Conservation (phyloP, 2,888 invertebrate species). For the Bursaphelenchus okinawaensis region DNA sequence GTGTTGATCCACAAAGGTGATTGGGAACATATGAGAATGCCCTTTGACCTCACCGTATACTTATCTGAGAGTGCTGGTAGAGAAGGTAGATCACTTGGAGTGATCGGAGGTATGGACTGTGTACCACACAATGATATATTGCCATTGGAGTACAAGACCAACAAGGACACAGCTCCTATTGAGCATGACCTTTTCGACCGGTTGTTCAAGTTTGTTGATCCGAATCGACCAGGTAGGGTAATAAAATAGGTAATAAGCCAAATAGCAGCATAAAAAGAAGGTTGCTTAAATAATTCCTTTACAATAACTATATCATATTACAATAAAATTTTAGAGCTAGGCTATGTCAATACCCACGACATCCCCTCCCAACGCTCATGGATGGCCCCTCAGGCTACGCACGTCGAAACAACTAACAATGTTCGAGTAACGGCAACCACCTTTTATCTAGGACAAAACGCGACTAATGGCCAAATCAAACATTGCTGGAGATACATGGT, state of each 20-base stretch:
- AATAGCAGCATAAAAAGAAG: too few relatives aligned
- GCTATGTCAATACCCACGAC: slow-evolving; percentile 24
- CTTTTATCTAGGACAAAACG: slow-evolving; percentile 73
- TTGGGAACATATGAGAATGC: slow-evolving; percentile 92
- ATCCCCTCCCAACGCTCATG: slow-evolving; percentile 37
- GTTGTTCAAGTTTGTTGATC: slow-evolving; percentile 37
- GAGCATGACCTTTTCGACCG: slow-evolving; percentile 80
- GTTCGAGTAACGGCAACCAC: slow-evolving; percentile 95
- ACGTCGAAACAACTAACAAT: slow-evolving; percentile 91
- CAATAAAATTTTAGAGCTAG: slow-evolving; percentile 12
- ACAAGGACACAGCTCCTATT: slow-evolving; percentile 67
- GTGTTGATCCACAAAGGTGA: slow-evolving; percentile 93
- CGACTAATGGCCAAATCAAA: slow-evolving; percentile 49
- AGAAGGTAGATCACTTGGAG: slow-evolving; percentile 16
- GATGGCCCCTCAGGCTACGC: slow-evolving; percentile 70
- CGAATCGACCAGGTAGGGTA: slow-evolving; percentile 14
- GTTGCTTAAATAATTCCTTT: too few relatives aligned
- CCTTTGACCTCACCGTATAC: slow-evolving; percentile 49
- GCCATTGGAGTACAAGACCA: slow-evolving; percentile 65
- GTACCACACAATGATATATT: slow-evolving; percentile 85
- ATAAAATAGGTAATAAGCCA: too few relatives aligned
- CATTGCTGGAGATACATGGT: slow-evolving; percentile 90
- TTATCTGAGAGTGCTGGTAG: slow-evolving; percentile 31
- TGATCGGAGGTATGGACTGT: slow-evolving; percentile 76
- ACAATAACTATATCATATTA: too few relatives aligned